Evolutionary conservation across 2,113 vertebrate species (phyloP).

Genomic region (Mormyrus lacerda): DNA sequence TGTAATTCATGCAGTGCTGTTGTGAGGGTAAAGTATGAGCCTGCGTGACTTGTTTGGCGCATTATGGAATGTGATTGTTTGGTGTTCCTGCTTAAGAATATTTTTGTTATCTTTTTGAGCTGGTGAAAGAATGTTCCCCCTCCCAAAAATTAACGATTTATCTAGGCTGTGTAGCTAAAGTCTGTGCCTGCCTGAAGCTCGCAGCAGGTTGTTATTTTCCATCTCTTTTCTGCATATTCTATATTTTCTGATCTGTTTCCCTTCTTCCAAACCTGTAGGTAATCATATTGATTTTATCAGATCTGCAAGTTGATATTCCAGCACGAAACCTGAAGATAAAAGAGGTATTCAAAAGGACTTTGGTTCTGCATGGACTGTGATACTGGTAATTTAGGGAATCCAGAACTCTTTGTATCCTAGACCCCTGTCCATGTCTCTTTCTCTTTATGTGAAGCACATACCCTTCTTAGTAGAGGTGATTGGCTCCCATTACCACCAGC

Average conservation of each 20-base stretch:
- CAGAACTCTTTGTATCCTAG: background rate
- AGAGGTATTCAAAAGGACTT: background rate
- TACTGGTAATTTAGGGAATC: background rate
- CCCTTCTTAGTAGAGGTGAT: background rate
- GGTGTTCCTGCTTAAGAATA: background rate
- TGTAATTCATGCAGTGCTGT: background rate
- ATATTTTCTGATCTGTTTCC: background rate
- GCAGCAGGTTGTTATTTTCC: background rate
- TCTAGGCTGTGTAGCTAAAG: background rate
- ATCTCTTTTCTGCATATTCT: background rate
- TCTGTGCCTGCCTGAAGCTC: background rate
- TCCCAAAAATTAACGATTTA: background rate
- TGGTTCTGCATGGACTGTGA: background rate
- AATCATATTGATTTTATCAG: background rate
- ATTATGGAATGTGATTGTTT: background rate
- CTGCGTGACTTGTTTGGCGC: background rate
- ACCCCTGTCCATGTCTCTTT: background rate
- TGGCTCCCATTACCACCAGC: background rate
- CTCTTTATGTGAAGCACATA: background rate
- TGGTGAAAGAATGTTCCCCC: background rate
- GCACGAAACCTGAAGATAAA: background rate
- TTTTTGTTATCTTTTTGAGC: background rate
- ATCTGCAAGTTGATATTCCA: background rate
- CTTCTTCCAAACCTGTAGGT: background rate
- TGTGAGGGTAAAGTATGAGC: background rate